phyloP scores from a whole-genome alignment of 2,888 invertebrate species.

The Pollenia griseotomentosa region DNA sequence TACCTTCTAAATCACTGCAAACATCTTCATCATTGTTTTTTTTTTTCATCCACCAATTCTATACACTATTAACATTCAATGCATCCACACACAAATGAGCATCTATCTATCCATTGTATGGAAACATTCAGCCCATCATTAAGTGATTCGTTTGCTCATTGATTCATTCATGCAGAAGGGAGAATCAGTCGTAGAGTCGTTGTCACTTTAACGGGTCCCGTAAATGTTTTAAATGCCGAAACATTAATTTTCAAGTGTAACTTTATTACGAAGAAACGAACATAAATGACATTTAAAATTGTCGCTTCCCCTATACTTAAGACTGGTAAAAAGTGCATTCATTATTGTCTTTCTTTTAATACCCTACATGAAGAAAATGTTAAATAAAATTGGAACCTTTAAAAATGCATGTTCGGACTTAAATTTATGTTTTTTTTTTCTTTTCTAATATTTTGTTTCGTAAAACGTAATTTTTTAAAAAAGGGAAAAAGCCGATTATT shows the following conservation, averaged over 20 bases:
- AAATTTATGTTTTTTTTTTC: too few species aligned
- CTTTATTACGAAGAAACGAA: constrained; percentile 76
- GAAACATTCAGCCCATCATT: constrained; percentile 40
- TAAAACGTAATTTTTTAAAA: too few species aligned
- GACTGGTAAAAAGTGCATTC: background rate
- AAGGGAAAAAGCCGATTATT: too few species aligned
- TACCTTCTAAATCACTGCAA: constrained; percentile 79
- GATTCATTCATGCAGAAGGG: constrained; percentile 61
- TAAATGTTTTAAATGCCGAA: constrained; percentile 81
- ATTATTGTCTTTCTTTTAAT: background rate
- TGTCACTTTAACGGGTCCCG: constrained; percentile 82
- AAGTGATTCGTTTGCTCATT: constrained; percentile 37
- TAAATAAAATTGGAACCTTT: background rate
- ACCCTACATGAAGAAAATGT: constrained; percentile 21
- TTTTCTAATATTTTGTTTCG: too few species aligned
- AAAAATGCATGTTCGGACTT: background rate
- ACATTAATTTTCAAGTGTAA: constrained; percentile 84
- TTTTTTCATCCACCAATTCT: constrained; percentile 50
- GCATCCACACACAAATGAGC: constrained; percentile 33
- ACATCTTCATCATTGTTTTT: constrained; percentile 79
- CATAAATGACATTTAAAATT: constrained; percentile 46
- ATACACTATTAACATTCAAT: constrained; percentile 24
- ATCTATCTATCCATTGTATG: constrained; percentile 9
- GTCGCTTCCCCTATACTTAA: constrained; percentile 17
- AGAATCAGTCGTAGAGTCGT: constrained; percentile 70